Conservation (phyloP, 2,113 vertebrate species). For the Elachura formosa region DNA sequence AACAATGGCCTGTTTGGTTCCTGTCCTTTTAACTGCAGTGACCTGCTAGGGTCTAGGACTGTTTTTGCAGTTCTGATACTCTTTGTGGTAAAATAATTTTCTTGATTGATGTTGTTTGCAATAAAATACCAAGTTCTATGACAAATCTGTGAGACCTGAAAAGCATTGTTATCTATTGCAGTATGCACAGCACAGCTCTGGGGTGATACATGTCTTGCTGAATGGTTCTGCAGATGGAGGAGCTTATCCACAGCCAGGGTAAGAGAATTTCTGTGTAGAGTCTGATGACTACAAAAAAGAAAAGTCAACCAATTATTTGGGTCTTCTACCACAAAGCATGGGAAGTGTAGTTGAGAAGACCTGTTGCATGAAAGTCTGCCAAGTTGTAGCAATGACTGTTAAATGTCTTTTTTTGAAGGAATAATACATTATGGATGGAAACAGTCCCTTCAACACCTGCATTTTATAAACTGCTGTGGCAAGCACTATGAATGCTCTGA, state of each 20-base stretch:
- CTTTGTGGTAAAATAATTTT: not conserved
- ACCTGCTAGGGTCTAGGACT: not conserved
- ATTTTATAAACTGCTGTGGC: not conserved
- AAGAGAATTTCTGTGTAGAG: not conserved
- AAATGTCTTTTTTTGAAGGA: not conserved
- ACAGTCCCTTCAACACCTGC: not conserved
- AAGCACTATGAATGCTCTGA: not conserved
- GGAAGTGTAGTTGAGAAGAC: not conserved
- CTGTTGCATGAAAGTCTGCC: not conserved
- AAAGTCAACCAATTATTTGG: not conserved
- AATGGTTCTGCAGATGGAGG: slow-evolving; percentile 72
- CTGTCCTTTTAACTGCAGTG: not conserved
- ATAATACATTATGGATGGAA: not conserved
- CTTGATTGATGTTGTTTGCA: not conserved
- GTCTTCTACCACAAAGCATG: not conserved
- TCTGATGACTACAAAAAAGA: not conserved
- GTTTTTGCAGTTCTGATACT: not conserved
- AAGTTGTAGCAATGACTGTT: not conserved
- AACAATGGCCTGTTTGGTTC: not conserved
- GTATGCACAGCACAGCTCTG: slow-evolving; percentile 73
- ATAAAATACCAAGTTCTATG: not conserved
- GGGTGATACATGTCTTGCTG: slow-evolving; percentile 70
- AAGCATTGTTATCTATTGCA: slow-evolving; percentile 16
- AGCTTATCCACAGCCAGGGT: slow-evolving; percentile 73
- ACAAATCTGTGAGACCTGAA: not conserved